phyloP scores from a whole-genome alignment of 1,140 invertebrate genomes.

The Agrilus planipennis region DNA sequence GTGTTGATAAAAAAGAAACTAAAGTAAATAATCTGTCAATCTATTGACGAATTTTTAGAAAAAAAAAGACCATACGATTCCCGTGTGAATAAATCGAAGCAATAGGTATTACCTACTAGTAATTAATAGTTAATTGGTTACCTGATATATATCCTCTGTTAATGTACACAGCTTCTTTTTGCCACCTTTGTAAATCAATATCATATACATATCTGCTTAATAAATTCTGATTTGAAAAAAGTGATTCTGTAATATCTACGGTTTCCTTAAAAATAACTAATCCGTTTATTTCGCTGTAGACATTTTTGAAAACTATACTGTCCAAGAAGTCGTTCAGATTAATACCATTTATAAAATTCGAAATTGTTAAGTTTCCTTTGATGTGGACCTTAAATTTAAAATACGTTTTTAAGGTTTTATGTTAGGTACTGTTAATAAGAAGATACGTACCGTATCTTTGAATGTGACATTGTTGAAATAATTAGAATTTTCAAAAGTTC shows the following conservation, averaged over 20 bases:
- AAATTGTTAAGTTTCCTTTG: conserved; percentile 19
- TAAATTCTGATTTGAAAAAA: conserved; percentile 22
- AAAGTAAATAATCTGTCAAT: no score
- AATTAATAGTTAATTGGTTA: no score
- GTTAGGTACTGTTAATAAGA: neutral
- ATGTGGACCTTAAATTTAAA: conserved; percentile 20
- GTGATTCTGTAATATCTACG: conserved; percentile 14
- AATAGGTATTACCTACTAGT: no score
- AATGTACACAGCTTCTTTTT: conserved; percentile 21
- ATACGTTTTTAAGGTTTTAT: conserved; percentile 1
- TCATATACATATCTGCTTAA: conserved; percentile 15
- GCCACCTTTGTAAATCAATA: conserved; percentile 17
- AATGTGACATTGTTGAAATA: no score
- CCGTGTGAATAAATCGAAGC: no score
- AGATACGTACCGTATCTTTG: no score
- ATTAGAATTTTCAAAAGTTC: no score
- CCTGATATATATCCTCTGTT: conserved; percentile 19
- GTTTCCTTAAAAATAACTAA: conserved; percentile 17
- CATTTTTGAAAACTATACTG: conserved; percentile 20
- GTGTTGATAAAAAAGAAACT: no score
- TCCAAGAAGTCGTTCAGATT: conserved; percentile 17
- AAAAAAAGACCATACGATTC: no score
- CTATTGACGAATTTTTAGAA: no score
- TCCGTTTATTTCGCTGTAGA: conserved; percentile 19
- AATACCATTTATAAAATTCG: conserved; percentile 17